Base-by-base conservation (phyloP, 2,113 vertebrate species). In the Pluvianellus socialis region DNA sequence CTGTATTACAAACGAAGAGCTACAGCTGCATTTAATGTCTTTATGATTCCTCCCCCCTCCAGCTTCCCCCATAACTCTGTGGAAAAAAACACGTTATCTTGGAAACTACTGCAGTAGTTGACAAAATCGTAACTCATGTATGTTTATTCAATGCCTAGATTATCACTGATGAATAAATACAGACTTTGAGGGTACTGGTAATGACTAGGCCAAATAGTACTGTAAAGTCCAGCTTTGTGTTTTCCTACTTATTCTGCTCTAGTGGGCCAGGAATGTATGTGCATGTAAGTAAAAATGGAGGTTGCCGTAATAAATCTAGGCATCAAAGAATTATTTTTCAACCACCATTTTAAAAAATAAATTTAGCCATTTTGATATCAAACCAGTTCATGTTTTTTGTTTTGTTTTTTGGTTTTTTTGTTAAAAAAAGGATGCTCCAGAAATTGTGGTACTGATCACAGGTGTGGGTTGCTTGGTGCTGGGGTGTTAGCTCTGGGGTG, bases 1-100 rank as follows among this genome's bases (percentile, higher is more conserved):
- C 3, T 27, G 13, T 49, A 7, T 68, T 50, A 45, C 22, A 77
- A 38, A 52, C 35, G 3, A 72, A 88, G 28, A 66, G 14, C 13
- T 81, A 28, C 24, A 67, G 15, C 27, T 71, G 4, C 12, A n/a
- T 53, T 84, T 84, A 24, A 33, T 53, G 12, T 20, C 26, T 50
- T 53, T 28, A 18, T 47, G 19, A 9, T 38, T 44, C 33, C 27
- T 19, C 7, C 5, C 3, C 16, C 3, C 16, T 5, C 22, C 18
- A 11, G 0, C 38, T 84, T 65, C 6, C 4, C 10, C 24, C 18
- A 7, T 47, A 83, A 56, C 20, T 72, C 11, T 33, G 1, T 14
- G 9, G 21, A 9, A 79, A 67, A 62, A 71, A 21, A 0, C 9
- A 21, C 3, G 0, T 24, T 24, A 17, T 21, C 35, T 75, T 86